Evolutionary conservation across 2,888 invertebrate species (phyloP).

Genomic region (Meta bourneti): DNA sequence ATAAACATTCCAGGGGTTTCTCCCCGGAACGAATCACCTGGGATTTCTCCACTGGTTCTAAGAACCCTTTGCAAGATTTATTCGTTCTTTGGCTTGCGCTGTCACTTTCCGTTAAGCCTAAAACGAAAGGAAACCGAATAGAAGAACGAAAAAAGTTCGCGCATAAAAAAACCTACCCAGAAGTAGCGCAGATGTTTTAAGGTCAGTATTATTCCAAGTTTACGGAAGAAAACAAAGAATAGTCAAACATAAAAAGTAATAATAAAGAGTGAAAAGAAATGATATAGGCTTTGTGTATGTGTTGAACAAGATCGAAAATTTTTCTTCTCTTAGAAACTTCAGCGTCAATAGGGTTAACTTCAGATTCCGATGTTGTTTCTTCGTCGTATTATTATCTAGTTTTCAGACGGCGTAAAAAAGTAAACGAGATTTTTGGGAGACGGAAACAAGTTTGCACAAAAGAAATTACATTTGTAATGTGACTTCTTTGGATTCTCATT

Average conservation of each 20-base stretch:
- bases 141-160: neutral
- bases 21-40: no score
- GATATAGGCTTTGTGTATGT: neutral
- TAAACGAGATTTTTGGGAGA: neutral
- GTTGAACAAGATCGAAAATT: neutral
- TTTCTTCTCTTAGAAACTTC: neutral
- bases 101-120: neutral
- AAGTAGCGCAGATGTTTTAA: neutral
- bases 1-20: no score
- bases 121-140: neutral
- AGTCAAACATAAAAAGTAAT: neutral
- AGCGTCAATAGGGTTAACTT: slow-evolving; percentile 19
- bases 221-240: neutral
- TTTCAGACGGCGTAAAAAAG: neutral
- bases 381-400: neutral
- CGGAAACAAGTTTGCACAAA: neutral
- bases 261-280: neutral
- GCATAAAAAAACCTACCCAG: neutral
- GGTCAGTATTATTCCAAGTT: no score
- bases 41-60: no score
- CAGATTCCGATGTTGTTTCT: neutral
- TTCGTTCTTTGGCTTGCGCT: no score
- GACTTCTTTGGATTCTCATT: neutral
- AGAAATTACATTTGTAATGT: neutral
- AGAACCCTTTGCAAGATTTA: no score